Evolutionary conservation across 2,888 invertebrate species (phyloP).

Genomic region (Corythucha ciliata): DNA sequence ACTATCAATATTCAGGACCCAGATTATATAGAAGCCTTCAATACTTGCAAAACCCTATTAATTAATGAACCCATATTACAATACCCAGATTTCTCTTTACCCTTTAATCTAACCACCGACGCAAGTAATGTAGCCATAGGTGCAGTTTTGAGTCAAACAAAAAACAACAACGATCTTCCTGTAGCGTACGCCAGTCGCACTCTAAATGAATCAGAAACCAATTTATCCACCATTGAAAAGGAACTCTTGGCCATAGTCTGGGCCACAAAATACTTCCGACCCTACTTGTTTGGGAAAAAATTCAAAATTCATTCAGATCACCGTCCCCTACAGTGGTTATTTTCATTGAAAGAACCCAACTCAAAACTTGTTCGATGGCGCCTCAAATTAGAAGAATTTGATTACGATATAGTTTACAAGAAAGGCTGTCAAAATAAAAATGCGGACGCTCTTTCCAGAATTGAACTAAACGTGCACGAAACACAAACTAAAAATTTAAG

Average conservation of each 20-base stretch:
- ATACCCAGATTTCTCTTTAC: neutral
- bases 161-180: slow-evolving; percentile 14
- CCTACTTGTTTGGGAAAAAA: slow-evolving; percentile 33
- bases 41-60: neutral
- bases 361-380: slow-evolving; percentile 39
- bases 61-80: neutral
- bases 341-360: slow-evolving; percentile 14
- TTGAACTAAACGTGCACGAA: neutral
- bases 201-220: too few species aligned
- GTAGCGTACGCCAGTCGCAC: slow-evolving; percentile 15
- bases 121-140: slow-evolving; percentile 10
- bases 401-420: slow-evolving; percentile 28
- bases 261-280: slow-evolving; percentile 8
- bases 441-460: slow-evolving; percentile 19
- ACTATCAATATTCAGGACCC: too few species aligned
- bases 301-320: slow-evolving; percentile 39
- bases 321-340: slow-evolving; percentile 11
- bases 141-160: too few species aligned
- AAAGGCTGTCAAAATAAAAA: neutral
- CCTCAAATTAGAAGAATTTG: slow-evolving; percentile 38
- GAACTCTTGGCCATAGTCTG: slow-evolving; percentile 14
- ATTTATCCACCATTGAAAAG: slow-evolving; percentile 14
- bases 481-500: neutral
- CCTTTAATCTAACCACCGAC: slow-evolving; percentile 11
- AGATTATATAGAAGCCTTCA: too few species aligned